These are phyloP conservation scores for Drosophila truncata DNA, from an alignment of 1,140 invertebrate genomes.

Conservation along the genomic window DNA sequence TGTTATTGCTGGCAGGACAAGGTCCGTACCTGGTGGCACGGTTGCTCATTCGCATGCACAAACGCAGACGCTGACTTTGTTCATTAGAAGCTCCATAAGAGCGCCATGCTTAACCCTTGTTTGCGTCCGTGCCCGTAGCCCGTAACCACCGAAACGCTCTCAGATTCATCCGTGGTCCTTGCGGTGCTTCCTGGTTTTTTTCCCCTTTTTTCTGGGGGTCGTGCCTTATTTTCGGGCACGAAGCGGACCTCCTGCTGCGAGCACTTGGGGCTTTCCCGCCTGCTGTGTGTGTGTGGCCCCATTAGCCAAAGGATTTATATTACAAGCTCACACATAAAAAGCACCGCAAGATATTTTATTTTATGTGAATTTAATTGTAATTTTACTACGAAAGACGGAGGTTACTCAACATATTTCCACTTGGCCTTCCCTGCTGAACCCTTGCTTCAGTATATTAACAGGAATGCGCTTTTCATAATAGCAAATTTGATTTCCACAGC, in stretches of 20 bases:
- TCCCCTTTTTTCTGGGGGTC: slow-evolving; percentile 14
- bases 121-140: slow-evolving; percentile 11
- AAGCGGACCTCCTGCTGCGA: slow-evolving; percentile 65
- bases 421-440: slow-evolving; percentile 5
- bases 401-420: slow-evolving; percentile 13
- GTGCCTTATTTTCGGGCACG: slow-evolving; percentile 28
- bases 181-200: slow-evolving; percentile 60
- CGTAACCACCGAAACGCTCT: background rate
- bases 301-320: slow-evolving; percentile 81
- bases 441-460: slow-evolving; percentile 57
- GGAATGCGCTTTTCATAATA: slow-evolving; percentile 60
- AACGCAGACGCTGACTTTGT: slow-evolving; percentile 49
- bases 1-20: slow-evolving; percentile 1
- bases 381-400: slow-evolving; percentile 66
- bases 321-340: slow-evolving; percentile 78
- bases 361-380: slow-evolving; percentile 84
- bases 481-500: slow-evolving; percentile 13
- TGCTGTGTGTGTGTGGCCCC: slow-evolving; percentile 58
- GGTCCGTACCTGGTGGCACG: slow-evolving; percentile 25
- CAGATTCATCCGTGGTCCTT: slow-evolving; percentile 31
- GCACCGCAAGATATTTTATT: slow-evolving; percentile 82
- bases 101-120: slow-evolving; percentile 57
- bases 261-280: slow-evolving; percentile 62
- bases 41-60: slow-evolving; percentile 46
- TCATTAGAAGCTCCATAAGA: slow-evolving; percentile 70